Evolutionary conservation across 2,113 vertebrate genomes (phyloP).

Genomic region (Paradoxurus hermaphroditus): DNA sequence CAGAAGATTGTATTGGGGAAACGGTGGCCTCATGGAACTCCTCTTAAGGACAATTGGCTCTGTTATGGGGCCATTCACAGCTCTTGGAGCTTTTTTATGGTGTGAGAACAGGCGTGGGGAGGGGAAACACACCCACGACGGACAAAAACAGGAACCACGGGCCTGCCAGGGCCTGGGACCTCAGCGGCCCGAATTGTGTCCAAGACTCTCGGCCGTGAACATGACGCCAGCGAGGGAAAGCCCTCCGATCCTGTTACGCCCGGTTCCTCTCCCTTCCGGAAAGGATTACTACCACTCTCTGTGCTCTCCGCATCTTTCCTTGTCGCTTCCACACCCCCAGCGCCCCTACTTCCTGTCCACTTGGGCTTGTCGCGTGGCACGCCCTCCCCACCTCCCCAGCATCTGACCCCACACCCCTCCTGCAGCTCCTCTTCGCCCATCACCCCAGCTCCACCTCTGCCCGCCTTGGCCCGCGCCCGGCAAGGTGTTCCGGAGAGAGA

Average conservation of each 20-base stretch:
- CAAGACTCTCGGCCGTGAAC: neutral
- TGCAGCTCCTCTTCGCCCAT: rapidly evolving
- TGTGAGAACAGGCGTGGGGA: neutral
- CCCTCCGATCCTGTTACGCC: neutral
- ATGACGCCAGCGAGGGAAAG: neutral
- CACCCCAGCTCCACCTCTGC: neutral
- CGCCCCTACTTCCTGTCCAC: neutral
- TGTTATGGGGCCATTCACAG: neutral
- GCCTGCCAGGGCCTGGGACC: neutral
- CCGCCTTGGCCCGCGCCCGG: rapidly evolving
- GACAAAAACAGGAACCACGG: neutral
- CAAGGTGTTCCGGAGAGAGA: neutral
- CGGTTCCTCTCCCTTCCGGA: neutral
- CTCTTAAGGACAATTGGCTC: neutral
- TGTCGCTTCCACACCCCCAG: rapidly evolving
- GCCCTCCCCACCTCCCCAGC: no score
- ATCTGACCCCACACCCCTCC: rapidly evolving
- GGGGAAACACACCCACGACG: neutral
- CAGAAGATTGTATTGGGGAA: neutral
- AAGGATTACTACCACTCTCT: neutral
- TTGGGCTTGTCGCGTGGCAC: neutral
- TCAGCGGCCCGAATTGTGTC: neutral
- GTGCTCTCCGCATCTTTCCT: neutral
- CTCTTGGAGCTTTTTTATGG: neutral
- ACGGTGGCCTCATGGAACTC: neutral